Percentiles rank a stretch among this genome's conserved stretches.
Conservation (phyloP, 2,113 vertebrate genomes). For the Hypocryptadius cinnamomeus region DNA sequence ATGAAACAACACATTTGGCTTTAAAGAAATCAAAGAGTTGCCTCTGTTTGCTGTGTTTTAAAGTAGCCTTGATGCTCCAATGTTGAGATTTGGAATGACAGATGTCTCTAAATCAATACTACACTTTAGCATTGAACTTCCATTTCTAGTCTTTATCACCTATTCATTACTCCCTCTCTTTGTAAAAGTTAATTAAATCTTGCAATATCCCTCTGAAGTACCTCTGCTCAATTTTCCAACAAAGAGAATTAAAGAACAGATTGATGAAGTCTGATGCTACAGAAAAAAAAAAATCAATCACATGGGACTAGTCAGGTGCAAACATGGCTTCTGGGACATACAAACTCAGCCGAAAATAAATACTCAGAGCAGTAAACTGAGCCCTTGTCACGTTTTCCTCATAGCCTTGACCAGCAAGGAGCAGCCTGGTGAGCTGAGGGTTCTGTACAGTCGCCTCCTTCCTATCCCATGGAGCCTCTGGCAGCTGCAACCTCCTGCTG, state of each 20-base stretch:
- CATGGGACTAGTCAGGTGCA: not conserved
- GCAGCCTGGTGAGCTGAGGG: not conserved
- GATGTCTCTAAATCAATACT: not conserved
- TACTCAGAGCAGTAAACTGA: not conserved
- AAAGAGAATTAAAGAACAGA: not conserved
- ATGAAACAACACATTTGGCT: not conserved
- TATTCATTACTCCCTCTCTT: not conserved
- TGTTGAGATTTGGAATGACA: not conserved
- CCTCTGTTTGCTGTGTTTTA: not conserved
- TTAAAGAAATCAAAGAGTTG: conserved; percentile 2
- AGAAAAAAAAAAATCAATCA: not conserved
- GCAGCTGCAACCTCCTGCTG: not conserved
- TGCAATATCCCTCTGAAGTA: not conserved
- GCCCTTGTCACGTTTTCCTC: not conserved
- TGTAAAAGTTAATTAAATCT: not conserved
- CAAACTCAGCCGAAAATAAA: not conserved
- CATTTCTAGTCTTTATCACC: not conserved
- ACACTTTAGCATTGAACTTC: not conserved
- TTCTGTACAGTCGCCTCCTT: not conserved
- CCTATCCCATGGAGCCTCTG: not conserved
- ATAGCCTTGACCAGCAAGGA: not conserved
- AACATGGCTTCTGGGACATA: not conserved
- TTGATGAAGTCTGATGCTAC: not conserved
- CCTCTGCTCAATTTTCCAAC: not conserved
- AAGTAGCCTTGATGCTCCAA: not conserved